phyloP scores from a whole-genome alignment of 2,797 vertebrate species.

The Takifugu rubripes region DNA sequence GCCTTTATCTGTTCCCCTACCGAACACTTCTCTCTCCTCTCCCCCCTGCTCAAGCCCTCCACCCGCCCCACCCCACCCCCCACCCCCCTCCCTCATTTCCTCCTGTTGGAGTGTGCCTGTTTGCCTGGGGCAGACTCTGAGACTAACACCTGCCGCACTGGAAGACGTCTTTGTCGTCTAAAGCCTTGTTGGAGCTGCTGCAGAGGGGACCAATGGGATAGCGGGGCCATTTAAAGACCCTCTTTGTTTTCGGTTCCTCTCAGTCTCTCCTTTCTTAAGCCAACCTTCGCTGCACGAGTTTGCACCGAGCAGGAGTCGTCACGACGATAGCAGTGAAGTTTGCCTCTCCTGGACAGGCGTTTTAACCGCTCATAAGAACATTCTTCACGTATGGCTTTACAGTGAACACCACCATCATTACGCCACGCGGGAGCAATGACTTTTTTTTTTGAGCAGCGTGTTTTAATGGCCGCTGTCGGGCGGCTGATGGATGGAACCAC shows the following conservation, averaged over 20 bases:
- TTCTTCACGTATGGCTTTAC: constrained; percentile 22
- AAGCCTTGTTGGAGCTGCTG: constrained; percentile 85
- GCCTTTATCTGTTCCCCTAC: constrained; percentile 50
- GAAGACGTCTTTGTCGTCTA: constrained; percentile 88
- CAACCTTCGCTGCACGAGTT: not conserved
- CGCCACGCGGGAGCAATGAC: constrained; percentile 37
- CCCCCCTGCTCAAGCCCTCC: constrained; percentile 6
- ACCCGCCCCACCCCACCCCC: too few species aligned
- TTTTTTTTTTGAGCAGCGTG: constrained; percentile 35
- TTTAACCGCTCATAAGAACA: constrained; percentile 20
- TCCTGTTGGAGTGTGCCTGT: constrained; percentile 80
- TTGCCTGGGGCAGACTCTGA: constrained; percentile 82
- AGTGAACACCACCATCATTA: constrained; percentile 24
- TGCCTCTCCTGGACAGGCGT: constrained; percentile 16
- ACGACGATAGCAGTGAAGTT: constrained; percentile 24
- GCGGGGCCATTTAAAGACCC: constrained; percentile 67
- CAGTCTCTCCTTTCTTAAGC: constrained; percentile 27
- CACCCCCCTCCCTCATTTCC: constrained; percentile 52
- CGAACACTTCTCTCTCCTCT: not conserved
- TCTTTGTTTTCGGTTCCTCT: constrained; percentile 47
- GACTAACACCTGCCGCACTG: constrained; percentile 90
- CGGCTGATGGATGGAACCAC: constrained; percentile 33
- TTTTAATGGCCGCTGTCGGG: constrained; percentile 50
- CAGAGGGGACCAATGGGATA: constrained; percentile 76
- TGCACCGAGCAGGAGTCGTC: constrained; percentile 16